Conservation (phyloP, 1,140 invertebrate species). For the Heterodera schachtii region DNA sequence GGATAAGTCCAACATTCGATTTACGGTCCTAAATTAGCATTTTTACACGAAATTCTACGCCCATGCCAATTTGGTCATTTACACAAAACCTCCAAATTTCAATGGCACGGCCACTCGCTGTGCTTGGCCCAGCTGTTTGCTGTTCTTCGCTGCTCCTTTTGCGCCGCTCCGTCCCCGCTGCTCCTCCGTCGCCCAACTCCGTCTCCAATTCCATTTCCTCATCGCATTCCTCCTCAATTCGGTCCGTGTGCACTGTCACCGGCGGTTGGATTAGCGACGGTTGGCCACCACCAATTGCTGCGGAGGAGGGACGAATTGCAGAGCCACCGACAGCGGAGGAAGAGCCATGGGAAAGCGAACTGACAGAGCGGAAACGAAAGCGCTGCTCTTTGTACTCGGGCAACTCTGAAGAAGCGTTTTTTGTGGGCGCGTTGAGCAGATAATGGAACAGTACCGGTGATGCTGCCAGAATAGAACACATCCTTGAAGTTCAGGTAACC, state of each 20-base stretch:
- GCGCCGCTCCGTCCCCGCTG: not conserved
- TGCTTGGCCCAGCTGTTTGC: slow-evolving; percentile 15
- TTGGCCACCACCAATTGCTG: slow-evolving; percentile 11
- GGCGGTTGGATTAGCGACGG: not conserved
- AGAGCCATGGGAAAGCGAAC: slow-evolving; percentile 39
- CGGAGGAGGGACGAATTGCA: not conserved
- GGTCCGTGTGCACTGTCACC: slow-evolving; percentile 26
- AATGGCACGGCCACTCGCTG: slow-evolving; percentile 39
- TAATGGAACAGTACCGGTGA: slow-evolving; percentile 66
- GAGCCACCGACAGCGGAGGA: slow-evolving; percentile 4
- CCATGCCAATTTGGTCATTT: slow-evolving; percentile 7
- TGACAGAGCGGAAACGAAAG: slow-evolving; percentile 41
- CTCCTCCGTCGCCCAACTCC: not conserved
- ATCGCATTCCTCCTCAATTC: slow-evolving; percentile 29
- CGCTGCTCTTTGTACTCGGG: slow-evolving; percentile 67
- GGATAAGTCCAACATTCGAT: slow-evolving; percentile 81
- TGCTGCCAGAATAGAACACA: slow-evolving; percentile 81
- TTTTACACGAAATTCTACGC: slow-evolving; percentile 31
- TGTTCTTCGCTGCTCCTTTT: not conserved
- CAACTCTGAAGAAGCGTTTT: slow-evolving; percentile 68
- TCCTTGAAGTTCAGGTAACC: slow-evolving; percentile 83
- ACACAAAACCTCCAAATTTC: slow-evolving; percentile 49
- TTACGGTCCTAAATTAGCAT: slow-evolving; percentile 68
- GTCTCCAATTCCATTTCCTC: slow-evolving; percentile 23
- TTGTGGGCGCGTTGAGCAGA: too few species aligned